phyloP scores from a whole-genome alignment of 2,797 vertebrate species.

The Microchirus variegatus region DNA sequence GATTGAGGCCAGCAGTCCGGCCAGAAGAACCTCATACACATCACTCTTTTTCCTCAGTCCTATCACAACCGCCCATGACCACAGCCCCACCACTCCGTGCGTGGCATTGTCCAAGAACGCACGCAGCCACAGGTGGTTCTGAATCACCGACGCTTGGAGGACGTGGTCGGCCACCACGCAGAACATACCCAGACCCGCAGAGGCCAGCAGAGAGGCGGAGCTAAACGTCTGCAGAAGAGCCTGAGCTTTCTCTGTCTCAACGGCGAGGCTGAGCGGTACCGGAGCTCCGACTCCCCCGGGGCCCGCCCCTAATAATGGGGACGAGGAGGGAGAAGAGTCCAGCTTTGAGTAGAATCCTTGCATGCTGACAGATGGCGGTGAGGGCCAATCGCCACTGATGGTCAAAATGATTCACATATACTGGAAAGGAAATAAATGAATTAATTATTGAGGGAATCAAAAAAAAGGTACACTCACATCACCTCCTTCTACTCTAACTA shows the following conservation, averaged over 20 bases:
- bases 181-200: slow-evolving; percentile 88
- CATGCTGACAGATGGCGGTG: slow-evolving; percentile 66
- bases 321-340: slow-evolving; percentile 66
- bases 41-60: slow-evolving; percentile 93
- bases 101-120: slow-evolving; percentile 89
- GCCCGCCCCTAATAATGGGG: slow-evolving; percentile 59
- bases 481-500: too few species aligned
- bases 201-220: slow-evolving; percentile 88
- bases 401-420: slow-evolving; percentile 56
- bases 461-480: too few species aligned
- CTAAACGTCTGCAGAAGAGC: slow-evolving; percentile 93
- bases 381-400: slow-evolving; percentile 35
- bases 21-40: slow-evolving; percentile 89
- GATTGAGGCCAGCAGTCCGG: slow-evolving; percentile 90
- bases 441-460: not conserved
- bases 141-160: slow-evolving; percentile 85
- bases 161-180: slow-evolving; percentile 87
- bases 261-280: slow-evolving; percentile 83
- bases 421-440: slow-evolving; percentile 27
- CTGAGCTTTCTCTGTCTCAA: slow-evolving; percentile 91
- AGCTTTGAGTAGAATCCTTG: slow-evolving; percentile 82
- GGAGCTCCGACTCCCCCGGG: slow-evolving; percentile 51
- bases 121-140: slow-evolving; percentile 90
- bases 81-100: slow-evolving; percentile 90
- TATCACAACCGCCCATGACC: slow-evolving; percentile 94